Evolutionary conservation across 2,113 vertebrate genomes (phyloP).

Genomic region (Dascyllus trimaculatus): DNA sequence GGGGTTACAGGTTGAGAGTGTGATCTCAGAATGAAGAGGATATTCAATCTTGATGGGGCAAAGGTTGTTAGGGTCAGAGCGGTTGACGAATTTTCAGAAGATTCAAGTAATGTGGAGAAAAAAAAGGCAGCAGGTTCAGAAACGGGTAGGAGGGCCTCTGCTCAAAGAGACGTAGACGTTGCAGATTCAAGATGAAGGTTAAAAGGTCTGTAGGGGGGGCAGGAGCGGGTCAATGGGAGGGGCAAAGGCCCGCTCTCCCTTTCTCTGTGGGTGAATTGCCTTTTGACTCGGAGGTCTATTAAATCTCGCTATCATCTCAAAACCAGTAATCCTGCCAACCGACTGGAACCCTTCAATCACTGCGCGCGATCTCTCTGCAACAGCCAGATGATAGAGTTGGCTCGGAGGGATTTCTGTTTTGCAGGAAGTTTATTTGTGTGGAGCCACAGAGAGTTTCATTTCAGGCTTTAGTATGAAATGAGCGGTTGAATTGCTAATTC

Average conservation of each 20-base stretch:
- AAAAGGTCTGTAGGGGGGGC: conserved; percentile 51
- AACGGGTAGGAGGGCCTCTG: conserved; percentile 1
- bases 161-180: conserved; percentile 25
- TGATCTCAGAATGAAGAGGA: background rate
- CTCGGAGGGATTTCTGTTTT: conserved; percentile 47
- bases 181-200: conserved; percentile 51
- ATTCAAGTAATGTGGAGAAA: conserved; percentile 42
- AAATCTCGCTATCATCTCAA: conserved; percentile 76
- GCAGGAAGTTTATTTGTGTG: conserved; percentile 45
- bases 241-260: conserved; percentile 38
- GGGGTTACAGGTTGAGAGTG: background rate
- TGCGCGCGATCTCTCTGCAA: conserved; percentile 59
- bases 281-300: conserved; percentile 70
- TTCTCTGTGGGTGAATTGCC: conserved; percentile 51
- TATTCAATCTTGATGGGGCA: conserved; percentile 23
- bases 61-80: conserved; percentile 18
- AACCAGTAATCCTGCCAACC: conserved; percentile 72
- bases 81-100: conserved; percentile 35
- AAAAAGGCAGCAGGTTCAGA: conserved; percentile 29
- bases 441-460: conserved; percentile 18
- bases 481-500: conserved; percentile 2
- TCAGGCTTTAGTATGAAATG: background rate
- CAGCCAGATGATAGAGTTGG: conserved; percentile 49
- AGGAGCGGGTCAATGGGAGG: conserved; percentile 56
- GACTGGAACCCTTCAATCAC: conserved; percentile 75